Evolutionary conservation across 2,797 vertebrate species (phyloP).

Genomic region (Bufotes viridis): DNA sequence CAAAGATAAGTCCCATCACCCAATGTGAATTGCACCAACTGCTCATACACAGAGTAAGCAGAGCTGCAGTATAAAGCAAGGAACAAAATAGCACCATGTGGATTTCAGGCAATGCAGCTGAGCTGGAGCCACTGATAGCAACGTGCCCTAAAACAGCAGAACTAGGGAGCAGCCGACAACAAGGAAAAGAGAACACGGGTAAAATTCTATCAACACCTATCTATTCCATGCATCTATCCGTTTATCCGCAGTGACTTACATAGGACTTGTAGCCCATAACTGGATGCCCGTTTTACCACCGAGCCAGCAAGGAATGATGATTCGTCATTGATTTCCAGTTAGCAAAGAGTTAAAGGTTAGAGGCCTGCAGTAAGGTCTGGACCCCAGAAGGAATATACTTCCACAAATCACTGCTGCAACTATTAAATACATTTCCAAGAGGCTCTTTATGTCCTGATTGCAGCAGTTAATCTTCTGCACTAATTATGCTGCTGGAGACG

Average conservation of each 20-base stretch:
- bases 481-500: conserved; percentile 34
- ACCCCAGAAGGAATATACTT: background rate
- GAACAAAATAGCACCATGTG: background rate
- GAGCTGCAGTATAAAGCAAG: background rate
- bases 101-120: background rate
- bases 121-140: no score
- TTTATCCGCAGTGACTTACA: background rate
- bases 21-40: background rate
- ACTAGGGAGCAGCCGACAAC: no score
- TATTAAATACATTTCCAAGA: conserved; percentile 5
- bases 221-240: no score
- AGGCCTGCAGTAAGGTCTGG: background rate
- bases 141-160: no score
- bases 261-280: background rate
- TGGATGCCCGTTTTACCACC: background rate
- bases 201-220: no score
- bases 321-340: background rate
- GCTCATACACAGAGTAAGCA: background rate
- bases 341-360: no score
- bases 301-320: background rate
- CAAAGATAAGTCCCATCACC: background rate
- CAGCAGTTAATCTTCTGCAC: conserved; percentile 8
- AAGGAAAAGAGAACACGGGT: no score
- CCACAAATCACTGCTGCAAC: background rate
- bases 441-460: conserved; percentile 27